Conservation (phyloP, 2,113 vertebrate genomes). For the Tautogolabrus adspersus region DNA sequence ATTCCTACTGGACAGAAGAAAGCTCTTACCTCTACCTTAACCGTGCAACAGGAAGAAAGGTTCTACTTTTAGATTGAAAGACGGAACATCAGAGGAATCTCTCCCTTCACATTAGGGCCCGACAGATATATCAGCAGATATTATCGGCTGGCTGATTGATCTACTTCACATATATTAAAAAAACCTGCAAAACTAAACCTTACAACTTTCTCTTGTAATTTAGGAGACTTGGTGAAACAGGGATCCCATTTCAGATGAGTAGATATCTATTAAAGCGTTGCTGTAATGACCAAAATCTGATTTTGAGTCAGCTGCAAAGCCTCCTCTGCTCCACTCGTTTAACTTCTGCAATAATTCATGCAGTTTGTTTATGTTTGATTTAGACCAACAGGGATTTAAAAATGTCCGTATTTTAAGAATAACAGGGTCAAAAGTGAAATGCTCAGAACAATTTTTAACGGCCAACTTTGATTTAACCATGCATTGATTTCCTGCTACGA, state of each 20-base stretch:
- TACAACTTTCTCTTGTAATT: neutral
- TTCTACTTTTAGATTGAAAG: too few relatives aligned
- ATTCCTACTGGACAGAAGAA: conserved; percentile 14
- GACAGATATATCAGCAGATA: too few relatives aligned
- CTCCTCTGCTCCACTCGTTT: neutral
- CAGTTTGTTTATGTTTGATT: neutral
- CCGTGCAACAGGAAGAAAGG: neutral
- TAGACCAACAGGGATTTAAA: conserved; percentile 17
- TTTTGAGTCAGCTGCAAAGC: too few relatives aligned
- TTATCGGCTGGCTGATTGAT: too few relatives aligned
- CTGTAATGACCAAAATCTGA: neutral
- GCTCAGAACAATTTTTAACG: conserved; percentile 14
- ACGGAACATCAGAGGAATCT: neutral
- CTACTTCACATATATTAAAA: neutral
- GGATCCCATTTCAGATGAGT: neutral
- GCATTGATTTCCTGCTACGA: neutral
- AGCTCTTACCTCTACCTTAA: neutral
- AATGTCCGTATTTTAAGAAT: conserved; percentile 11
- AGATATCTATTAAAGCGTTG: neutral
- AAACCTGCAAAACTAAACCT: neutral
- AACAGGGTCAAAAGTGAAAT: conserved; percentile 8
- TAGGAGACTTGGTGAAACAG: neutral
- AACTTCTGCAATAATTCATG: conserved; percentile 9
- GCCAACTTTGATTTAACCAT: neutral
- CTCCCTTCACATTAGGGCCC: neutral